A percentile compares a stretch with the other conserved stretches of the same genome.
Evolutionary conservation across 2,113 vertebrate genomes (phyloP).

Genomic region (Cercocebus atys): DNA sequence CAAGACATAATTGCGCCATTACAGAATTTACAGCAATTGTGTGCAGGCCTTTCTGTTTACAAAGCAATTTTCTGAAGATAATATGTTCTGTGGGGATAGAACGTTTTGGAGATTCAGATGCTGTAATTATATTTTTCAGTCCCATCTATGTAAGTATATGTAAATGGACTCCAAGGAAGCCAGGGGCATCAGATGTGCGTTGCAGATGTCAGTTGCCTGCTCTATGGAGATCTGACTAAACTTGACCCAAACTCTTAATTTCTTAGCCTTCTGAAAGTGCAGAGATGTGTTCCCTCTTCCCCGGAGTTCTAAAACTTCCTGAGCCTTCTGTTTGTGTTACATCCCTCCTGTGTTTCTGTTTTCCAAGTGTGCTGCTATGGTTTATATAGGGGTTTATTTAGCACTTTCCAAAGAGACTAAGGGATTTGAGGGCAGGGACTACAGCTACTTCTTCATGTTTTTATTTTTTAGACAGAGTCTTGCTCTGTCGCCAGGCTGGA

Average conservation of each 20-base stretch:
- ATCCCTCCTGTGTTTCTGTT: background rate
- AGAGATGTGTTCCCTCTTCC: background rate
- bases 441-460: too few relatives aligned
- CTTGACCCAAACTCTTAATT: background rate
- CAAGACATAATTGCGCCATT: accelerated
- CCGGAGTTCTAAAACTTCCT: background rate
- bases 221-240: background rate
- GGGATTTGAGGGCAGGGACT: background rate
- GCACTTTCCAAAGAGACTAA: background rate
- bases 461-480: too few relatives aligned
- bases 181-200: accelerated
- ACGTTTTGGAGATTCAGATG: background rate
- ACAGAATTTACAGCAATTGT: background rate
- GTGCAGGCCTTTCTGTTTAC: background rate
- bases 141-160: background rate
- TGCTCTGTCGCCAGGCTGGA: too few relatives aligned
- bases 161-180: background rate
- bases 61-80: background rate
- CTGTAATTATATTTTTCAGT: background rate
- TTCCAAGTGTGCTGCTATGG: background rate
- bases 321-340: background rate
- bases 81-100: background rate
- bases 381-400: background rate
- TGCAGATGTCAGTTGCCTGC: background rate
- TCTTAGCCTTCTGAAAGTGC: background rate